Base-by-base conservation (phyloP, 2,888 invertebrate species). In the Antheraea yamamai region DNA sequence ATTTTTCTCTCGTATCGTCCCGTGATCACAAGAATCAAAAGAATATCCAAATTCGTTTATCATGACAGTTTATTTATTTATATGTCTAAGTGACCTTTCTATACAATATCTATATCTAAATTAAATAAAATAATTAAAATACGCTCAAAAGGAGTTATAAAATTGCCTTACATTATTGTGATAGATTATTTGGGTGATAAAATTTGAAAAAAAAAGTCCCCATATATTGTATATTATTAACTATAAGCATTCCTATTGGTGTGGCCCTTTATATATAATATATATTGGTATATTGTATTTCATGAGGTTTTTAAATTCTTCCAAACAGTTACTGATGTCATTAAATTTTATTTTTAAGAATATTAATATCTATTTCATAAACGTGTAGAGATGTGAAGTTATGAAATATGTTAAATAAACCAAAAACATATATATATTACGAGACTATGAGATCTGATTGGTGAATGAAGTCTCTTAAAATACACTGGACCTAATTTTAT, bases 371-470 rank as follows among this genome's bases (percentile, higher is more conserved):
- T n/a, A n/a, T n/a, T n/a, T 58, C n/a, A 58, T 58, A 58, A 58
- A n/a, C 14, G 6, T 23, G 16, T 55, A 6, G 10, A 12, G 14
- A 61, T 23, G 23, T 0, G 7, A 61, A 61, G 61, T 61, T 61
- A 20, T 55, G 55, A 55, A n/a, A 55, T 55, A 55, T 55, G 23
- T 61, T 61, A 61, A 23, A 61, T 61, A 61, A 23, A 61, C 61
- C 61, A 61, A 61, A 61, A 23, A 61, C 23, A 61, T 61, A 61
- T 61, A 26, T 66, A n/a, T n/a, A 39, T n/a, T 39, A 70, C 39
- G 70, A 39, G 64, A 39, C 64, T 47, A 74, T 73, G 66, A 72
- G 74, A 71, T 75, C 61, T 74, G 74, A 64, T 64, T 39, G 39
- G n/a, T 39, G 23, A 39, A 39, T 39, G 18, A 20, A 35, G 35